Evolutionary conservation across 2,113 vertebrate genomes (phyloP).

Genomic region (Turdus rufiventris): DNA sequence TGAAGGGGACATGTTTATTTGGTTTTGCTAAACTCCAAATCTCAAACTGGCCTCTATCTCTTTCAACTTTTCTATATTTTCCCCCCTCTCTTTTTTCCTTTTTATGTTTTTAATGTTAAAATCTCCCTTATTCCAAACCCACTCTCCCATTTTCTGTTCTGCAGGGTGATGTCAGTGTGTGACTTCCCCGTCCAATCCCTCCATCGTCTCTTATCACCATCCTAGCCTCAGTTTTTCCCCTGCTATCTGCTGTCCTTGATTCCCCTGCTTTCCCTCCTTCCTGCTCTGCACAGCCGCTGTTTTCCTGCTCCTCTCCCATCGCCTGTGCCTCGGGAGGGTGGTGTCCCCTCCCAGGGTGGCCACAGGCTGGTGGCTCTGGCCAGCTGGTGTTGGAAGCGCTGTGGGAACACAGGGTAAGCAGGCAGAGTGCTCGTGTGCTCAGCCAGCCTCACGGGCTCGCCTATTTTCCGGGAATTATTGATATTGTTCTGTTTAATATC

Average conservation of each 20-base stretch:
- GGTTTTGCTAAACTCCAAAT: slow-evolving; percentile 13
- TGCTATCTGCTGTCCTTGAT: slow-evolving; percentile 45
- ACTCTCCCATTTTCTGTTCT: not conserved
- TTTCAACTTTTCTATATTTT: not conserved
- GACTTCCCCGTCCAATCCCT: not conserved
- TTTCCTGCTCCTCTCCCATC: slow-evolving; percentile 33
- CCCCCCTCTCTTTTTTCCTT: not conserved
- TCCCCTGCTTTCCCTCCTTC: slow-evolving; percentile 21
- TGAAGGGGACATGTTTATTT: not conserved
- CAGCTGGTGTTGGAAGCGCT: not conserved
- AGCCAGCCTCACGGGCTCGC: not conserved
- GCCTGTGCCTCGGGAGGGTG: not conserved
- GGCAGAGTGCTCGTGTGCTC: not conserved
- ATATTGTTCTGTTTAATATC: slow-evolving; percentile 58
- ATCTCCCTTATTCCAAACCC: slow-evolving; percentile 11
- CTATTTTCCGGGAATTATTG: slow-evolving; percentile 37
- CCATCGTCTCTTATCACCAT: slow-evolving; percentile 14
- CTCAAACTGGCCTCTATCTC: not conserved
- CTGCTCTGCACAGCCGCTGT: not conserved
- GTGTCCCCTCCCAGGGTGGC: not conserved
- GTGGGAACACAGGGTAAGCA: not conserved
- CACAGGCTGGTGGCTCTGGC: not conserved
- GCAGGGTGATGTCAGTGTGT: not conserved
- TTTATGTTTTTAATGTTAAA: not conserved
- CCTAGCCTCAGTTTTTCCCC: not conserved